Evolutionary conservation across 2,888 invertebrate genomes (phyloP).

Genomic region (Philereme vetulata): DNA sequence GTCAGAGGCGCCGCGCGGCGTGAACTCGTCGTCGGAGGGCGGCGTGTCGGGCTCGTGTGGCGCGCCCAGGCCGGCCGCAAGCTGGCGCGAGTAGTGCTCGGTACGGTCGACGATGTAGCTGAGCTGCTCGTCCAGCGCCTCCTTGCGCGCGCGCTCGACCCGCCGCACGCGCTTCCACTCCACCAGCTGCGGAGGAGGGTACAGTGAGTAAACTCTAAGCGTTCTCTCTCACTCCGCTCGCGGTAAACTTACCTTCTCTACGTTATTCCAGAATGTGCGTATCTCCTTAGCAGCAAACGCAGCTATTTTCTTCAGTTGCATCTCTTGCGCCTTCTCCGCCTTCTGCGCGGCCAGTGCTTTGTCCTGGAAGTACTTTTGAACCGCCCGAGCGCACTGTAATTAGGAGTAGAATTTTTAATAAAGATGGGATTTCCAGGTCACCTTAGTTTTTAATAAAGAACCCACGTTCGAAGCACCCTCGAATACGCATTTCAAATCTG

Average conservation of each 20-base stretch:
- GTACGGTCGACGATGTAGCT: slow-evolving; percentile 99
- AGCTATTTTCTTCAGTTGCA: slow-evolving; percentile 93
- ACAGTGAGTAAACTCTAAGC: neutral
- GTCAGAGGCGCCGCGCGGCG: slow-evolving; percentile 88
- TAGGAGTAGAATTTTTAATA: neutral
- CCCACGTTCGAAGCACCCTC: no score
- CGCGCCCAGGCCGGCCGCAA: slow-evolving; percentile 90
- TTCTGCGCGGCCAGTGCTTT: slow-evolving; percentile 94
- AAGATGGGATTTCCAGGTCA: no score
- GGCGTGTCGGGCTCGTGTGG: slow-evolving; percentile 42
- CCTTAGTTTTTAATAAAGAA: no score
- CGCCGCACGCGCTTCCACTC: slow-evolving; percentile 96
- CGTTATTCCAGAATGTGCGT: slow-evolving; percentile 97
- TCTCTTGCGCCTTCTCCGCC: slow-evolving; percentile 96
- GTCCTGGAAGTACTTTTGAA: slow-evolving; percentile 96
- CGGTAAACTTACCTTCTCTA: slow-evolving; percentile 89
- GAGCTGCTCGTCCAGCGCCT: slow-evolving; percentile 97
- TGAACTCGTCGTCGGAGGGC: slow-evolving; percentile 89
- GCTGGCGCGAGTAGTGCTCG: slow-evolving; percentile 96
- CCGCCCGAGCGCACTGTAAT: slow-evolving; percentile 90
- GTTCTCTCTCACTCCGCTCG: neutral
- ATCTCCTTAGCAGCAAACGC: slow-evolving; percentile 96
- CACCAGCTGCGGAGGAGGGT: slow-evolving; percentile 85
- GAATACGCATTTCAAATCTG: no score
- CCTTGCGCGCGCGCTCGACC: slow-evolving; percentile 96